These are phyloP conservation scores for Drosophila triauraria DNA, from an alignment of 1,140 invertebrate species.

Conservation along the genomic window DNA sequence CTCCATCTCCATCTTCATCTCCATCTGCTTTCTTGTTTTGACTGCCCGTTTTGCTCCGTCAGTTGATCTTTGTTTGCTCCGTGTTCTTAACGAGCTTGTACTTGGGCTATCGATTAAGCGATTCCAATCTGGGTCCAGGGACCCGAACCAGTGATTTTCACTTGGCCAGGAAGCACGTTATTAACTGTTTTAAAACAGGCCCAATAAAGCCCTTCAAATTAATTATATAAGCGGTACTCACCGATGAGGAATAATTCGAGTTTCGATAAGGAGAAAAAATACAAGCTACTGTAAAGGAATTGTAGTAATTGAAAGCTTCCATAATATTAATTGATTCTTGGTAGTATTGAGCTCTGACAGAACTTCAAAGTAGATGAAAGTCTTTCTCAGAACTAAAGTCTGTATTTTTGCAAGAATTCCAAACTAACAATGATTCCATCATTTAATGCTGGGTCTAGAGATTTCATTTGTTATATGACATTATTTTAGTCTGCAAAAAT, in stretches of 20 bases:
- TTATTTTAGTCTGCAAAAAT: too few species aligned
- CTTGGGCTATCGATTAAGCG: constrained; percentile 70
- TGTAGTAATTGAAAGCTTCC: too few species aligned
- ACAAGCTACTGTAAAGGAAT: background rate
- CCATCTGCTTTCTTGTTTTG: constrained; percentile 57
- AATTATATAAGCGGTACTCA: constrained; percentile 26
- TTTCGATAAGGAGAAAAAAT: background rate
- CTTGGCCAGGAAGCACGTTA: constrained; percentile 53
- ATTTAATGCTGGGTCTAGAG: too few species aligned
- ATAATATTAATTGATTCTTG: background rate
- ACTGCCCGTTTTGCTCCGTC: constrained; percentile 63
- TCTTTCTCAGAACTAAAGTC: accelerated
- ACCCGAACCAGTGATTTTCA: constrained; percentile 47
- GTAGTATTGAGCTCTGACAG: background rate
- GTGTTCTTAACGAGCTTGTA: constrained; percentile 64
- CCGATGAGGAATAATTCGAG: background rate
- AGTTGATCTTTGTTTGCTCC: constrained; percentile 57
- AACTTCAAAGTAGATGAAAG: background rate
- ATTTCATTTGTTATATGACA: too few species aligned
- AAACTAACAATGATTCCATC: too few species aligned
- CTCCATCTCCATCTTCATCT: constrained; percentile 33
- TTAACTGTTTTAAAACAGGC: constrained; percentile 57
- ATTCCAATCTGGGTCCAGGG: constrained; percentile 48
- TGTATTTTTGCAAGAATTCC: background rate
- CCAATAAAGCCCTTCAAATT: constrained; percentile 34